Evolutionary conservation across 1,140 invertebrate genomes (phyloP).

Genomic region (Caerostris extrusa): DNA sequence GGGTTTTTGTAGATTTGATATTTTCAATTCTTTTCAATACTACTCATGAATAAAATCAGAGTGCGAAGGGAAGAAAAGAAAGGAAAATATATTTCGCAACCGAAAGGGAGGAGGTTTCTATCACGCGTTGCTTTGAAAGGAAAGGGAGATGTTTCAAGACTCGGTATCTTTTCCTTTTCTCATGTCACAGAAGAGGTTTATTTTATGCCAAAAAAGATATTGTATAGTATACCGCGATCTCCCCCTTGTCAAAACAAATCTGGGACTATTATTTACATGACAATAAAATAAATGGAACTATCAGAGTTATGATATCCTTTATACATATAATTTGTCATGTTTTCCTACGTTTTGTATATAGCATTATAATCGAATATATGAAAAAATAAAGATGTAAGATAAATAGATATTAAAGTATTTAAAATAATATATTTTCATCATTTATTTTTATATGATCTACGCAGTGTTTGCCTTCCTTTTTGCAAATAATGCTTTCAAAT

Average conservation of each 20-base stretch:
- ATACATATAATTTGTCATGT: not conserved
- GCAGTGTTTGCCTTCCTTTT: too few relatives aligned
- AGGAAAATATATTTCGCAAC: conserved; percentile 28
- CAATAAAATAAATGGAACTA: not conserved
- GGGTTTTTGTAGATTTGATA: not conserved
- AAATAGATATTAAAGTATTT: too few relatives aligned
- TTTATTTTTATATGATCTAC: too few relatives aligned
- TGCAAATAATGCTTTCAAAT: too few relatives aligned
- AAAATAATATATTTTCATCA: too few relatives aligned
- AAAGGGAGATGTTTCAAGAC: conserved; percentile 11
- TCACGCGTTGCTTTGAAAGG: conserved; percentile 21
- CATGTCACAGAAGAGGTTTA: not conserved
- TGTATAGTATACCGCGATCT: not conserved
- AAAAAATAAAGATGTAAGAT: too few relatives aligned
- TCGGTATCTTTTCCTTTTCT: not conserved
- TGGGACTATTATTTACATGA: not conserved
- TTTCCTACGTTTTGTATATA: too few relatives aligned
- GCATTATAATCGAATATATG: too few relatives aligned
- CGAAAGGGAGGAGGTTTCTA: conserved; percentile 18
- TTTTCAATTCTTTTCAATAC: conserved; percentile 30
- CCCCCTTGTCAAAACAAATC: not conserved
- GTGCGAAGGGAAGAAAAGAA: not conserved
- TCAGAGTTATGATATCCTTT: not conserved
- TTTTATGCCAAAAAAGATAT: conserved; percentile 13
- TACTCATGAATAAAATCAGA: conserved; percentile 51